Percentiles rank a stretch among this genome's conserved stretches.
phyloP scores from a whole-genome alignment of 2,113 vertebrate genomes.

The Tragelaphus strepsiceros region DNA sequence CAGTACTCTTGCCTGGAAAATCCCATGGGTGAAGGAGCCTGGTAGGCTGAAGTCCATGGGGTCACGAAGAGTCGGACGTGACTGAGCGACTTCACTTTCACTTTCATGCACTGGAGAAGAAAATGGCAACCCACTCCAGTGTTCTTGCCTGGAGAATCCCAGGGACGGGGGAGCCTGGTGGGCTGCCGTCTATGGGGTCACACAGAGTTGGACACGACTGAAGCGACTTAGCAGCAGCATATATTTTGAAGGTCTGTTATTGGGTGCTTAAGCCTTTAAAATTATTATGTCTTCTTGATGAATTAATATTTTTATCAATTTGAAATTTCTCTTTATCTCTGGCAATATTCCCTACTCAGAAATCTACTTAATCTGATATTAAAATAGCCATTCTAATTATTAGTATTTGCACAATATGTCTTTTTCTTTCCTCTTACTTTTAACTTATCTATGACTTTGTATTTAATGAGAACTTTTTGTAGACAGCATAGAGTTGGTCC shows the following conservation, averaged over 20 bases:
- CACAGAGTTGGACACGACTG: no score
- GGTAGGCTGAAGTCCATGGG: no score
- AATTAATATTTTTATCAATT: neutral
- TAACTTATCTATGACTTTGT: neutral
- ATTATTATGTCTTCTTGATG: neutral
- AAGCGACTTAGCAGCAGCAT: neutral
- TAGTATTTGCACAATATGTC: neutral
- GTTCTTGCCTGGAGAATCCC: no score
- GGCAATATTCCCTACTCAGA: neutral
- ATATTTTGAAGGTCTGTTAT: neutral
- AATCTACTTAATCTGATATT: neutral
- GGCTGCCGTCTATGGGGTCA: no score
- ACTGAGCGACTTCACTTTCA: no score
- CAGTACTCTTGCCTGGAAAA: no score
- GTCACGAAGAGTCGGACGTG: no score
- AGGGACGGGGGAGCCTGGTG: no score
- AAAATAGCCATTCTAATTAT: neutral
- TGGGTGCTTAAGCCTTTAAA: neutral
- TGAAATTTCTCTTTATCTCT: neutral
- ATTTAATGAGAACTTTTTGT: neutral
- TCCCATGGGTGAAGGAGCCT: no score
- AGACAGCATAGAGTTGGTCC: neutral
- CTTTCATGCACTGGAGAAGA: no score
- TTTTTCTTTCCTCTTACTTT: neutral
- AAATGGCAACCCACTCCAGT: no score